Conservation (phyloP, 2,797 vertebrate genomes). For the Trachurus trachurus region DNA sequence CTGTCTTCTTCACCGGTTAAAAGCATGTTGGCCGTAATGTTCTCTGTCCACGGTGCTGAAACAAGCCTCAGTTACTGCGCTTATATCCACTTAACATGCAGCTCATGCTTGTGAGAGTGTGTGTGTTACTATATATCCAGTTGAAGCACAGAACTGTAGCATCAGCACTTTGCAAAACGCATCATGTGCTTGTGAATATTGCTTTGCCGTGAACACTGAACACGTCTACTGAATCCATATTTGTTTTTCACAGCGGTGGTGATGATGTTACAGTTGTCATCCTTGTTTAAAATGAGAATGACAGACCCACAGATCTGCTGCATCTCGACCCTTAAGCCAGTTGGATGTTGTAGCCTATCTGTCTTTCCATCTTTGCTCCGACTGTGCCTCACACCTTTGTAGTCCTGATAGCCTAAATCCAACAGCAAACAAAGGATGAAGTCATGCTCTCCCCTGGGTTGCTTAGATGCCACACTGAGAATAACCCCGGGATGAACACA, state of each 20-base stretch:
- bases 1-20: constrained; percentile 20
- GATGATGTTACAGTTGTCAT: constrained; percentile 2
- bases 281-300: background rate
- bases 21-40: background rate
- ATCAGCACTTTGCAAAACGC: constrained; percentile 76
- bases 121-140: constrained; percentile 20
- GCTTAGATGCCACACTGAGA: constrained; percentile 37
- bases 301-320: constrained; percentile 17
- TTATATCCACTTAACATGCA: constrained; percentile 69
- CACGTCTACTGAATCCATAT: background rate
- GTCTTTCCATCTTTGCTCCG: background rate
- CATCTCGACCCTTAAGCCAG: constrained; percentile 8
- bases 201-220: constrained; percentile 2
- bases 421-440: constrained; percentile 61
- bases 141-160: constrained; percentile 58
- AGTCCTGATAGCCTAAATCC: constrained; percentile 35
- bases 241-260: background rate
- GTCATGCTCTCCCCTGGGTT: constrained; percentile 54
- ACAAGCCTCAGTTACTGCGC: constrained; percentile 32
- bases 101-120: constrained; percentile 8
- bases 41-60: constrained; percentile 85
- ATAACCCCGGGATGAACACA: constrained; percentile 28
- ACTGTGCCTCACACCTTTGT: constrained; percentile 28
- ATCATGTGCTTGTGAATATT: constrained; percentile 29
- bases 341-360: constrained; percentile 1